Conservation (phyloP, 2,113 vertebrate genomes). For the Chamaea fasciata region DNA sequence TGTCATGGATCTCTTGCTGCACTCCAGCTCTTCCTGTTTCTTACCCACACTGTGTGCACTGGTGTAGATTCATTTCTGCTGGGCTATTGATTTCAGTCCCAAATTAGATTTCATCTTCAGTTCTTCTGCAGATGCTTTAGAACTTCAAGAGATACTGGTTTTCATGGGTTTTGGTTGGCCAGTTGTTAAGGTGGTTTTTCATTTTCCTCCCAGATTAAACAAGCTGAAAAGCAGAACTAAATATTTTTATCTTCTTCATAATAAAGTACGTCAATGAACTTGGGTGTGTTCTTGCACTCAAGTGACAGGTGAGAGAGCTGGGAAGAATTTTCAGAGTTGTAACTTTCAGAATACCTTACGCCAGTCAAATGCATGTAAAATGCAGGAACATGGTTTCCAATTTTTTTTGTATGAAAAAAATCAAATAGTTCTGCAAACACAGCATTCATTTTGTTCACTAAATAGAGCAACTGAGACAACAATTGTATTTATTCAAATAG, state of each 20-base stretch:
- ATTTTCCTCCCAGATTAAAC: neutral
- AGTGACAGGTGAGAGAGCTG: neutral
- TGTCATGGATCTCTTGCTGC: neutral
- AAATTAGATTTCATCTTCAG: neutral
- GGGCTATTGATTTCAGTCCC: neutral
- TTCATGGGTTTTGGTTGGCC: neutral
- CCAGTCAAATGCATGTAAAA: neutral
- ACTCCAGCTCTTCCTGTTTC: neutral
- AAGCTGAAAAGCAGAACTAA: neutral
- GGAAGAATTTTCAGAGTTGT: neutral
- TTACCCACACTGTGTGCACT: neutral
- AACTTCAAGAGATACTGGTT: neutral
- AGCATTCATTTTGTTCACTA: neutral
- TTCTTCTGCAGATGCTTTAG: neutral
- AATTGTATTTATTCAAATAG: neutral
- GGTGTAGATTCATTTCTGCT: neutral
- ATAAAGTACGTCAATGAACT: neutral
- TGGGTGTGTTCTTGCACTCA: neutral
- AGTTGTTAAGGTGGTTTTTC: fast-evolving
- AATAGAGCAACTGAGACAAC: neutral
- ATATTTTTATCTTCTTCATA: neutral
- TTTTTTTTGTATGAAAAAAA: neutral
- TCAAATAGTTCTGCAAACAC: neutral
- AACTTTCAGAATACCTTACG: neutral
- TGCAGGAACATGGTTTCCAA: neutral